Conservation (phyloP, 1,140 invertebrate species). For the Rhynchophorus ferrugineus region DNA sequence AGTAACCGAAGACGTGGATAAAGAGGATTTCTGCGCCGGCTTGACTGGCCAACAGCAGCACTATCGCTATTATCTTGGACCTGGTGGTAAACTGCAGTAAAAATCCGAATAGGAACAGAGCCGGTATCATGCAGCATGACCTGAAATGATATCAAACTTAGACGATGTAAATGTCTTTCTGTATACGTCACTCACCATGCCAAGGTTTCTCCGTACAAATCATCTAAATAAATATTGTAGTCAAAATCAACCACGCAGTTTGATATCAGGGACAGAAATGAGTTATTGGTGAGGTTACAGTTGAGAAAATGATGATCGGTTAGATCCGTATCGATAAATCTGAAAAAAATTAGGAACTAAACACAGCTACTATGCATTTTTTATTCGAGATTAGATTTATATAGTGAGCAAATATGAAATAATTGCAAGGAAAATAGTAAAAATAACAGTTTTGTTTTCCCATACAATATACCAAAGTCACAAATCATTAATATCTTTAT, state of each 20-base stretch:
- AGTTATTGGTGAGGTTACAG: conserved; percentile 45
- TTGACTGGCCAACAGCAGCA: neutral
- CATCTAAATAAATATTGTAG: conserved; percentile 39
- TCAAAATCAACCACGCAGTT: conserved; percentile 39
- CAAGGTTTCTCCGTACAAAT: conserved; percentile 34
- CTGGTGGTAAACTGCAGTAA: conserved; percentile 29
- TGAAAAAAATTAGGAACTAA: conserved; percentile 23
- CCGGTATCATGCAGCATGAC: conserved; percentile 30
- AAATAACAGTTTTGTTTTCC: too few species aligned
- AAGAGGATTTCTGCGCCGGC: conserved; percentile 29
- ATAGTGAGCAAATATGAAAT: too few species aligned
- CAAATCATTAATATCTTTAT: too few species aligned
- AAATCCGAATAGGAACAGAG: conserved; percentile 29
- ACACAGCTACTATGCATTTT: neutral
- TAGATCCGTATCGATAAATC: conserved; percentile 48
- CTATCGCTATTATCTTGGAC: conserved; percentile 21
- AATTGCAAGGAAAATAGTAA: too few species aligned
- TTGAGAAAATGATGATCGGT: conserved; percentile 43
- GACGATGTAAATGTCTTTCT: neutral
- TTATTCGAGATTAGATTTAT: neutral
- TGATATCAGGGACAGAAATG: conserved; percentile 36
- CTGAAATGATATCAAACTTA: neutral
- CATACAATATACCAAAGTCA: too few species aligned
- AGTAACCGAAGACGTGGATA: conserved; percentile 22
- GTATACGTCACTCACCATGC: conserved; percentile 24